A percentile compares a stretch with the other conserved stretches of the same genome.
Evolutionary conservation across 1,140 invertebrate genomes (phyloP).

Genomic region (Gonioctena quinquepunctata): DNA sequence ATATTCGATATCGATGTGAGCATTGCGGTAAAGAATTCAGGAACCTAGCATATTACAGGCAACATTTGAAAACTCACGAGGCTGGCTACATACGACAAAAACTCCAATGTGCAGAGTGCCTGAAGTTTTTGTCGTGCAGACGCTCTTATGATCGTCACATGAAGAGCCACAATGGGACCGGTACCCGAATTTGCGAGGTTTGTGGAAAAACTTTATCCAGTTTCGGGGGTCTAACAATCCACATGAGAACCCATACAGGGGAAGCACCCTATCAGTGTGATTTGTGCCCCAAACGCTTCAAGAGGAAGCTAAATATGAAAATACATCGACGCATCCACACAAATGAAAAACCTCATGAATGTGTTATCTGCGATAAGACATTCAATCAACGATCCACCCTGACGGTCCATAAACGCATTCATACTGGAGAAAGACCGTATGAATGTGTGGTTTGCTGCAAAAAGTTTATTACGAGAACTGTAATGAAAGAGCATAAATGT

Average conservation of each 20-base stretch:
- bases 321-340: slow-evolving; percentile 57
- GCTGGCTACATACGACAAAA: slow-evolving; percentile 23
- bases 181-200: slow-evolving; percentile 57
- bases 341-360: slow-evolving; percentile 56
- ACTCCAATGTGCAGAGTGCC: slow-evolving; percentile 26
- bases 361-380: slow-evolving; percentile 56
- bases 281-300: slow-evolving; percentile 58
- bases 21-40: slow-evolving; percentile 40
- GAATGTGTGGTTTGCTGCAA: slow-evolving; percentile 63
- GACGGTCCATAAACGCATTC: slow-evolving; percentile 72
- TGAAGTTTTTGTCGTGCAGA: not conserved
- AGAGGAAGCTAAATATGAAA: slow-evolving; percentile 68
- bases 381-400: slow-evolving; percentile 69
- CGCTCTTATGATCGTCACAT: not conserved
- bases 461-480: slow-evolving; percentile 57
- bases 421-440: slow-evolving; percentile 73
- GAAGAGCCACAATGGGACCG: slow-evolving; percentile 65
- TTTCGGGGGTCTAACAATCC: slow-evolving; percentile 16
- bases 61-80: slow-evolving; percentile 34
- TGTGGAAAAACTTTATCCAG: slow-evolving; percentile 24
- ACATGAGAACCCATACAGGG: slow-evolving; percentile 61
- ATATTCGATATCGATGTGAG: slow-evolving; percentile 25
- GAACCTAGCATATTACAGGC: slow-evolving; percentile 26
- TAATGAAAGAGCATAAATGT: slow-evolving; percentile 5
- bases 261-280: slow-evolving; percentile 64